Conservation (phyloP, 2,888 invertebrate species). For the Phrixothrix hirtus region DNA sequence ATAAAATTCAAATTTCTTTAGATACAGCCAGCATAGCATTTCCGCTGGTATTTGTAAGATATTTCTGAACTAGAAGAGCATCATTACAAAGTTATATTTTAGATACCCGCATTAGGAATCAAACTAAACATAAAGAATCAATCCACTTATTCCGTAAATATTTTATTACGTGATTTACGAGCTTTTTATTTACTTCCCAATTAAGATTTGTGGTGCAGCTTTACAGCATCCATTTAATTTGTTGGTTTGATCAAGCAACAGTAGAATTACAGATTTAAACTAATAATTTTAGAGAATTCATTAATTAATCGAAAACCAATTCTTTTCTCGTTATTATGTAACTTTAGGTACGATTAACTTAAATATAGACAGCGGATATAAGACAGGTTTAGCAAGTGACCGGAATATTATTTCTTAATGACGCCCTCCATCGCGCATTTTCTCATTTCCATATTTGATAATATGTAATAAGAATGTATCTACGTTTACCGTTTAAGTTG, state of each 20-base stretch:
- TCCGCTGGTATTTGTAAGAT: too few species aligned
- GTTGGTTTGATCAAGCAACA: constrained; percentile 3
- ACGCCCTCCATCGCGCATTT: constrained; percentile 22
- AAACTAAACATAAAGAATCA: constrained; percentile 33
- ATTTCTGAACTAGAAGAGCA: not conserved
- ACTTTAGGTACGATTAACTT: not conserved
- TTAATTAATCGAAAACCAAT: too few species aligned
- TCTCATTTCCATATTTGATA: constrained; percentile 24
- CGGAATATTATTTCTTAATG: constrained; percentile 29
- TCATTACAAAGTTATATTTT: constrained; percentile 18
- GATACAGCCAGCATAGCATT: too few species aligned
- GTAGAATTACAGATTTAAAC: too few species aligned
- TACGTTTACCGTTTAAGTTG: too few species aligned
- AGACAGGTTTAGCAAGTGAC: constrained; percentile 35
- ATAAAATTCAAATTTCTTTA: constrained; percentile 24
- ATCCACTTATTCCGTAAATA: constrained; percentile 41
- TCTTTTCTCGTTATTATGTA: too few species aligned
- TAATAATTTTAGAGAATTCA: too few species aligned
- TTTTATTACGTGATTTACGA: constrained; percentile 40
- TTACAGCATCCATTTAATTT: constrained; percentile 19
- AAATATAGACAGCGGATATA: constrained; percentile 13
- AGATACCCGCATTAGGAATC: constrained; percentile 27
- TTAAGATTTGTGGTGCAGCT: constrained; percentile 22
- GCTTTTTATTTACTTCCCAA: constrained; percentile 29
- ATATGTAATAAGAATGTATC: constrained; percentile 13